Conservation (phyloP, 2,113 vertebrate species). For the Pachyramphus minor region DNA sequence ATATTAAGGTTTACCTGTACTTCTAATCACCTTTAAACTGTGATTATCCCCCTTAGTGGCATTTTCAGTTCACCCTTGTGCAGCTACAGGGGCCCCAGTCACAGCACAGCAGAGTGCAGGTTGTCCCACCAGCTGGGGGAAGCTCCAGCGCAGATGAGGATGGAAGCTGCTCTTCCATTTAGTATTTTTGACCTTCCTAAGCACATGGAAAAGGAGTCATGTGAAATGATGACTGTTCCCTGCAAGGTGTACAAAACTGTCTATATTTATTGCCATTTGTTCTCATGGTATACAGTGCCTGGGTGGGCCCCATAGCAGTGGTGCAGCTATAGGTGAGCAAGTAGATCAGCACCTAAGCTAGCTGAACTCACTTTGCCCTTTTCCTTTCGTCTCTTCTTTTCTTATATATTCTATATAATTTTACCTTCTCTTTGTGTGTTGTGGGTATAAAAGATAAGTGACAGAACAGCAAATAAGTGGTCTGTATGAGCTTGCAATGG, state of each 20-base stretch:
- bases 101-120: too few relatives aligned
- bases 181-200: background rate
- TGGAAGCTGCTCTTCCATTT: background rate
- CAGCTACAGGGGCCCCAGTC: background rate
- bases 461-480: background rate
- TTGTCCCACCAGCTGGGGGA: background rate
- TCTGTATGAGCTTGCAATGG: background rate
- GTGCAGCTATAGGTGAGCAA: background rate
- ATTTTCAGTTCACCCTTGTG: background rate
- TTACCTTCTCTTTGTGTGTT: background rate
- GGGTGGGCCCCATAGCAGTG: background rate
- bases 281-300: background rate
- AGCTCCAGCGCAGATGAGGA: background rate
- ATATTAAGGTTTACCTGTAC: background rate
- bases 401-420: background rate
- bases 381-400: background rate
- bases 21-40: background rate
- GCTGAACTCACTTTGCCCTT: background rate
- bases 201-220: background rate
- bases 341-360: background rate
- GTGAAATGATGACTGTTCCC: conserved; percentile 4
- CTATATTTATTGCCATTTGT: conserved; percentile 10
- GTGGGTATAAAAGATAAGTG: background rate
- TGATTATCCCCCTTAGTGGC: background rate
- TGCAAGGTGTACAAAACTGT: conserved; percentile 31